Base-by-base conservation (phyloP, 2,888 invertebrate species). In the Mesochorus sp. region DNA sequence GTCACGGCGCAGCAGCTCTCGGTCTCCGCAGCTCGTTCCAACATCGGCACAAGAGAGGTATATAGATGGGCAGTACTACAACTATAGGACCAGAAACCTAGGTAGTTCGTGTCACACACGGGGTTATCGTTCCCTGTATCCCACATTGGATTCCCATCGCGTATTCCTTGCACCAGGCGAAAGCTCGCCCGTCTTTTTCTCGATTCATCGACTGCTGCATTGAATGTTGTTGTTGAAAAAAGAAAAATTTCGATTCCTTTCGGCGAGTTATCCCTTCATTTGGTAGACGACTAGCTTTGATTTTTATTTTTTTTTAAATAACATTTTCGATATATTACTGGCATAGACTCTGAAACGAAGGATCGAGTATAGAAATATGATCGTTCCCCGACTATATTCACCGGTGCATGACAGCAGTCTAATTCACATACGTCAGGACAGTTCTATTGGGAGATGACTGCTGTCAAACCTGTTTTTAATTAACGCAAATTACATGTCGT, bases 101-200 rank as follows among this genome's bases (percentile, higher is more conserved):
- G 37, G 10, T 47, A 26, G 51, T 19, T 51, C 53, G 47, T 42
- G 61, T 42, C 51, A 51, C 62, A 42, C 55, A 47, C 44, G 55
- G 28, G 62, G 53, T 62, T 72, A 72, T 62, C 72, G 53, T 72
- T 71, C 21, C 44, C 72, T 53, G n/a, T n/a, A 53, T 71, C 53
- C 14, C 61, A 47, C 62, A 34, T 72, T 72, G 53, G 47, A 62
- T 62, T 72, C 64, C 34, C 44, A 62, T 42, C 72, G 21, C 34
- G 17, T 21, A 12, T 34, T 62, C 34, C 55, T 42, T 37, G 10
- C 21, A 37, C 42, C 17, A 14, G 42, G 31, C 26, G 47, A 47
- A 62, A 53, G 31, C 19, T 55, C 31, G 4, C 24, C 12, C 19
- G 3, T 3, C 2, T 10, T 24, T 55, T 49, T 71, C 42, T 53